Evolutionary conservation across 2,797 vertebrate species (phyloP), one percentile per base, ranked within the genome.

Genomic region (Eidolon dupreanum): DNA sequence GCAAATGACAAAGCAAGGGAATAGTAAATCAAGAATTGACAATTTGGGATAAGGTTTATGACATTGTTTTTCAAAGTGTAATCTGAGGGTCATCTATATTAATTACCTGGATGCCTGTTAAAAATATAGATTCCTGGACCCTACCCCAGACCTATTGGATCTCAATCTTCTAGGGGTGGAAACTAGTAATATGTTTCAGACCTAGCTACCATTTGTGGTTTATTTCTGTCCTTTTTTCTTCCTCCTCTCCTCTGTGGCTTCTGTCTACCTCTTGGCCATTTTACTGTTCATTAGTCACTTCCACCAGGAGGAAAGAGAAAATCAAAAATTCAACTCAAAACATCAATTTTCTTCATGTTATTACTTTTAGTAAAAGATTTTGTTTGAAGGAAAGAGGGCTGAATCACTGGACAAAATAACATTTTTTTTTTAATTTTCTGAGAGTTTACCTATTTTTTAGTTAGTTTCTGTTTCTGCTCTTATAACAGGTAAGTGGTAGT

Each of bases 281-380:
- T 93, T 55, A 92, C 82, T 96, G 78, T 70, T 90, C 41, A 36
- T 96, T 96, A 73, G 73, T 92, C 59, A 92, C 68, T 49, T 94
- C 81, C 24, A 91, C n/a, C 12, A 87, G 28, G 65, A 95, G 31
- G 20, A 95, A 78, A 94, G 57, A 77, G 43, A 77, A 96, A 96
- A 82, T 57, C 92, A 87, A 78, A 95, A 91, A 84, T 89, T 71
- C 53, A 88, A 81, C n/a, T 95, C 73, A 71, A 93, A 95, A 71
- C 59, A 94, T 61, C n/a, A 36, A 33, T 97, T 97, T 97, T 95
- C 51, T 31, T 97, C 71, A 41, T 91, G 43, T 92, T 95, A 91
- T 88, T 95, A 83, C 36, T 94, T 84, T 68, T 74, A 49, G 74
- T 31, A 41, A 94, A 91, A 96, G 51, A 26, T 88, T 90, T 78